Evolutionary conservation across 2,888 invertebrate genomes (phyloP), one percentile per base, ranked within the genome.

Genomic region (Mythimna vitellina): DNA sequence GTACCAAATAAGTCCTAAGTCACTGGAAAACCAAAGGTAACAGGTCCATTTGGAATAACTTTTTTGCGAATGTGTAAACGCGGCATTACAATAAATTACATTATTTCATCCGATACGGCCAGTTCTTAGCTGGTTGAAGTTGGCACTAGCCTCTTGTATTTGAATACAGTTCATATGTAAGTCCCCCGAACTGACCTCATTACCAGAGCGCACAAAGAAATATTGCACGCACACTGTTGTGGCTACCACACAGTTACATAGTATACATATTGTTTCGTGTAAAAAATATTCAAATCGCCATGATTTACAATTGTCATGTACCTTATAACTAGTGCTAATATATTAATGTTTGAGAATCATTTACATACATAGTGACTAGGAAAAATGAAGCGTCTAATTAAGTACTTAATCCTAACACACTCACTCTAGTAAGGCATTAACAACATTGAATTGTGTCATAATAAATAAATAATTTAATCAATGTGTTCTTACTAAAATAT

Each of bases 341-440:
- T 79, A 70, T 70, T 69, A 66, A 63, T 65, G 63, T 65, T 77
- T 72, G 78, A 73, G 76, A 77, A 77, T 73, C 72, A 83, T 78
- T 73, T 84, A 83, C 82, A 83, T 84, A 79, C 54, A 78, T 80
- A 86, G 84, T 89, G 92, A 92, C 93, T 90, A 91, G 90, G 87
- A 84, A 84, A 89, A 85, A 85, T 79, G 74, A 90, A 90, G 90
- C 89, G 78, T 86, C 80, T 87, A 88, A 88, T 81, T 76, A 86
- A 87, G 80, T 85, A 82, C 89, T 88, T 88, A 89, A 83, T 65
- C 76, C 89, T 91, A 89, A 85, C 86, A 88, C 89, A 87, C 88
- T 90, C 91, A 87, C 86, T 88, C 91, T 93, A 92, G 89, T 93
- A 93, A 93, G 93, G 93, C 93, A 90, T 87, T 91, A 90, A 88